A percentile compares a stretch with the other conserved stretches of the same genome.
These are phyloP conservation scores for Drosophila bunnanda DNA, from an alignment of 2,888 invertebrate genomes.

Conservation along the genomic window DNA sequence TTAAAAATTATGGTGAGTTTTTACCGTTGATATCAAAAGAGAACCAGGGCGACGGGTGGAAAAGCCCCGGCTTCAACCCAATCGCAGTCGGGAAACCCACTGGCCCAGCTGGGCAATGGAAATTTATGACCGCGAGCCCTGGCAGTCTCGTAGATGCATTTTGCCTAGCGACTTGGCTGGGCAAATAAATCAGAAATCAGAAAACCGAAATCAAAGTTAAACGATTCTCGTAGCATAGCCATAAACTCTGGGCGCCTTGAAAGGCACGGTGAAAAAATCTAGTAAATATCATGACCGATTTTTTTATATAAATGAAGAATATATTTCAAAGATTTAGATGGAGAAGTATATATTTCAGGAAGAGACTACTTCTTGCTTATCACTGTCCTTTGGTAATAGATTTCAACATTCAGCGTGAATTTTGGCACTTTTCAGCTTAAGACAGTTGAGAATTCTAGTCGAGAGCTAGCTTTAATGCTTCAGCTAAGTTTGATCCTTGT, in stretches of 20 bases:
- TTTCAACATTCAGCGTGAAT: no score
- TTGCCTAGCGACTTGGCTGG: slow-evolving; percentile 44
- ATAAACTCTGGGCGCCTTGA: slow-evolving; percentile 15
- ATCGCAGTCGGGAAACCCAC: slow-evolving; percentile 14
- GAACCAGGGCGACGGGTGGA: slow-evolving; percentile 12
- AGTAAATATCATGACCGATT: neutral
- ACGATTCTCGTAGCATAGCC: slow-evolving; percentile 49
- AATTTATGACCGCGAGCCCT: slow-evolving; percentile 63
- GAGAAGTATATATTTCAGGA: neutral
- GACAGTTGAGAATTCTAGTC: no score
- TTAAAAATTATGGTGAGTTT: slow-evolving; percentile 76
- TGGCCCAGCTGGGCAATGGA: slow-evolving; percentile 30
- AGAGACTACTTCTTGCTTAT: neutral
- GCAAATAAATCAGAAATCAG: slow-evolving; percentile 67
- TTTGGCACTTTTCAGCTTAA: neutral
- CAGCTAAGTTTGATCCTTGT: neutral
- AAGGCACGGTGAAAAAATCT: neutral
- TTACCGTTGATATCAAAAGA: slow-evolving; percentile 63
- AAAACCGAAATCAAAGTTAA: slow-evolving; percentile 59
- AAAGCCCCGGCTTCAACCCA: neutral
- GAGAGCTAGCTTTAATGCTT: no score
- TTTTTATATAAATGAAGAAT: neutral
- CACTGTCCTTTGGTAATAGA: neutral
- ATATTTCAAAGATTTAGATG: neutral
- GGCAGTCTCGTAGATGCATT: slow-evolving; percentile 24